Evolutionary conservation across 2,888 invertebrate genomes (phyloP), one percentile per base, ranked within the genome.

Genomic region (Myopa testacea): DNA sequence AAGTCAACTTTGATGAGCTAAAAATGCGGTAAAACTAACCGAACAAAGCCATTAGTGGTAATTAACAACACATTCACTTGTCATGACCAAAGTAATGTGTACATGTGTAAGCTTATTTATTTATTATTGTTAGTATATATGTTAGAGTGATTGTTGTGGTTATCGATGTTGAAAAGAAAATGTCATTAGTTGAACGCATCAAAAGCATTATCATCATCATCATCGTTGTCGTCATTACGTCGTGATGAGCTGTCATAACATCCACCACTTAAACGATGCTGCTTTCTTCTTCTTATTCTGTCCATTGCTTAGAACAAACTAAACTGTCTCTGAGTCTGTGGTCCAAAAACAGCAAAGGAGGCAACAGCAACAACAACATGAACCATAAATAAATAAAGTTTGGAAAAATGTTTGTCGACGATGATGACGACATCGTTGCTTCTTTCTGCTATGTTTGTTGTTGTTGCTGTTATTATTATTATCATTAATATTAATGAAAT

Each of bases 121-220:
- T 14, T 55, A 14, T 55, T 55, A 14, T 26, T 65, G 34, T 34
- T 65, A 14, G 3, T 14, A 34, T 65, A 4, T 38, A 5, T 26
- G 26, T 62, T 12, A n/a, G 8, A 0, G 62, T 62, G 6, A 6
- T 58, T 6, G 16, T 52, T 58, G 12, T 58, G 16, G n/a, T 6
- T 16, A 12, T 2, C 5, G 12, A 26, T 62, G 65, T 63, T 79
- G 65, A 75, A 77, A 71, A 38, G 50, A 75, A 68, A 79, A 75
- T 79, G 75, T 71, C 79, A 79, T 77, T 77, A 79, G 71, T 65
- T 60, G 65, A 69, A 58, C 67, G 72, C 65, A 45, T 78, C 70
- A 16, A 12, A 14, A 19, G 76, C 76, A 78, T 78, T 79, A 69
- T 60, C 65, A 60, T 74, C 68, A 34, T 73, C 38, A 69, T 73